These are phyloP conservation scores for Acrobasis suavella DNA, from an alignment of 2,888 invertebrate genomes.

Conservation along the genomic window DNA sequence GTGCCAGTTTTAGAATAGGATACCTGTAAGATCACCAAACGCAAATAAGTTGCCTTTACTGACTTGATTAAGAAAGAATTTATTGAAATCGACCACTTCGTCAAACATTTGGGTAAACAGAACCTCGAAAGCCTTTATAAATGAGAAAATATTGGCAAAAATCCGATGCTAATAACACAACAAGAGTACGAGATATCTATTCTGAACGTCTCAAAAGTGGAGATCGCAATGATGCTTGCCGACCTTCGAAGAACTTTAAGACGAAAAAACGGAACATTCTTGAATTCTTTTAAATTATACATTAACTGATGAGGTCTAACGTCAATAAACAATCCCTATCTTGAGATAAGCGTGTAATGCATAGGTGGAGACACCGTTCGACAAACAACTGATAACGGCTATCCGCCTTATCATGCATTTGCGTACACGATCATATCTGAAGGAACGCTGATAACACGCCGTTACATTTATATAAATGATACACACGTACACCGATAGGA, in stretches of 20 bases:
- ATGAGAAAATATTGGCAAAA: too few relatives aligned
- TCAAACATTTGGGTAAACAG: too few relatives aligned
- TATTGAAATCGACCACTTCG: too few relatives aligned
- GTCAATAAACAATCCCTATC: slow-evolving; percentile 6
- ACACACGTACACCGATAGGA: slow-evolving; percentile 2
- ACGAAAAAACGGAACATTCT: neutral
- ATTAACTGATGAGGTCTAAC: neutral
- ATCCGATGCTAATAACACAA: too few relatives aligned
- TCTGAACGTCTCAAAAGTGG: too few relatives aligned
- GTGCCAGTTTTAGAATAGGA: too few relatives aligned
- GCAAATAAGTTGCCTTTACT: too few relatives aligned
- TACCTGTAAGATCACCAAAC: too few relatives aligned
- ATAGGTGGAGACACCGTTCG: slow-evolving; percentile 37
- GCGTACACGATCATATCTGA: slow-evolving; percentile 34
- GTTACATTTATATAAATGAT: slow-evolving; percentile 6
- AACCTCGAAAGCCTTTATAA: too few relatives aligned
- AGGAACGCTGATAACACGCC: slow-evolving; percentile 23
- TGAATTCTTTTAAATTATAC: neutral
- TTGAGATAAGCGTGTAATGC: slow-evolving; percentile 27
- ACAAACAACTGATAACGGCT: slow-evolving; percentile 52
- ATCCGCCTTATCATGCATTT: slow-evolving; percentile 41
- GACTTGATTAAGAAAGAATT: too few relatives aligned
- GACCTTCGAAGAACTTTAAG: neutral
- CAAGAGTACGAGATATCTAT: too few relatives aligned
- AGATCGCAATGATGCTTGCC: too few relatives aligned